Evolutionary conservation across 2,113 vertebrate species (phyloP).

Genomic region (Aegithalos caudatus): DNA sequence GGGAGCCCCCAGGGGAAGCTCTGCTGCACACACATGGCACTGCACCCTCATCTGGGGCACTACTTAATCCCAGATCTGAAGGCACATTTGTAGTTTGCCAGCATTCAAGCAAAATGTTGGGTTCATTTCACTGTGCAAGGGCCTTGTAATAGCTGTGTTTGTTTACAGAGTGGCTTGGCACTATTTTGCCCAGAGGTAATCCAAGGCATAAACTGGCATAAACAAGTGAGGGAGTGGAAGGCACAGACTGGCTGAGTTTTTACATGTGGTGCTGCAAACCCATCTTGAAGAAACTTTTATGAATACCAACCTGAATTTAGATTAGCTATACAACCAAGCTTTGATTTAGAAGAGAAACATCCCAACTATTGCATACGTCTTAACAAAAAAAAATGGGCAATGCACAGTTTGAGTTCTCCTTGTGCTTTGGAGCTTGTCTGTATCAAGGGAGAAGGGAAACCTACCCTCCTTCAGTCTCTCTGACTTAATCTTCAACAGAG

Average conservation of each 20-base stretch:
- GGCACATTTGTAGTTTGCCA: not conserved
- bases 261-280: not conserved
- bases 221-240: constrained; percentile 1
- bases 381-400: not conserved
- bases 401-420: not conserved
- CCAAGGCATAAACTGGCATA: not conserved
- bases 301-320: not conserved
- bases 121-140: not conserved
- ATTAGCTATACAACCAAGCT: not conserved
- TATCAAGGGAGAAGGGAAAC: not conserved
- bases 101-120: not conserved
- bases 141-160: constrained; percentile 6
- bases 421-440: not conserved
- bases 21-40: not conserved
- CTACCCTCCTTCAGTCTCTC: not conserved
- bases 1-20: not conserved
- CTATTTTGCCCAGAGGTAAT: not conserved
- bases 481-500: not conserved
- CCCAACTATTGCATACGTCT: accelerated
- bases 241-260: not conserved
- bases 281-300: not conserved
- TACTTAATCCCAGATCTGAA: not conserved
- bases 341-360: not conserved
- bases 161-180: not conserved
- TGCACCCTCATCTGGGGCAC: not conserved